Conservation (phyloP, 2,797 vertebrate species). For the Coregonus suidteri region DNA sequence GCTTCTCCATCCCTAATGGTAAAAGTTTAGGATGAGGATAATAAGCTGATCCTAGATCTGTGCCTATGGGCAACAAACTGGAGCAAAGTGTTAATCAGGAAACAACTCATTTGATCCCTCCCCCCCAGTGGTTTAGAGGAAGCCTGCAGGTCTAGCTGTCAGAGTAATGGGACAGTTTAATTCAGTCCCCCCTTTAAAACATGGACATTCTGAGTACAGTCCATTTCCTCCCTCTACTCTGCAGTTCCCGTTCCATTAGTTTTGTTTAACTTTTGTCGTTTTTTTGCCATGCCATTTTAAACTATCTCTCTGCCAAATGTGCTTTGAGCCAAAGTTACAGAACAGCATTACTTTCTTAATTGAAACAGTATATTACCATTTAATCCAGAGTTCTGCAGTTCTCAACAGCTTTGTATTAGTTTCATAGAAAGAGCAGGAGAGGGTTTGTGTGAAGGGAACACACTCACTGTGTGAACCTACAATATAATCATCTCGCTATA, state of each 20-base stretch:
- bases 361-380: not conserved
- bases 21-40: not conserved
- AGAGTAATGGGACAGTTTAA: conserved; percentile 28
- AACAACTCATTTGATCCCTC: conserved; percentile 12
- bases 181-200: not conserved
- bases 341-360: not conserved
- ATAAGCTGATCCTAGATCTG: not conserved
- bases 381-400: not conserved
- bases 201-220: conserved; percentile 27
- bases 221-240: not conserved
- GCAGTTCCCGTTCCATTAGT: too few relatives aligned
- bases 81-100: not conserved
- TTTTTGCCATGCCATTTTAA: too few relatives aligned
- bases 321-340: not conserved
- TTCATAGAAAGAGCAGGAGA: too few relatives aligned
- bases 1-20: not conserved
- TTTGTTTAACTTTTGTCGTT: too few relatives aligned
- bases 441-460: too few relatives aligned
- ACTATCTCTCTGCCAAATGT: too few relatives aligned
- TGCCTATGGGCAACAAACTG: not conserved
- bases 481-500: not conserved
- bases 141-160: conserved; percentile 30
- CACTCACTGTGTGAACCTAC: not conserved
- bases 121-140: too few relatives aligned
- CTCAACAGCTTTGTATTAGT: too few relatives aligned